phyloP scores from a whole-genome alignment of 1,140 invertebrate genomes.

The Drosophila nigrodunni region DNA sequence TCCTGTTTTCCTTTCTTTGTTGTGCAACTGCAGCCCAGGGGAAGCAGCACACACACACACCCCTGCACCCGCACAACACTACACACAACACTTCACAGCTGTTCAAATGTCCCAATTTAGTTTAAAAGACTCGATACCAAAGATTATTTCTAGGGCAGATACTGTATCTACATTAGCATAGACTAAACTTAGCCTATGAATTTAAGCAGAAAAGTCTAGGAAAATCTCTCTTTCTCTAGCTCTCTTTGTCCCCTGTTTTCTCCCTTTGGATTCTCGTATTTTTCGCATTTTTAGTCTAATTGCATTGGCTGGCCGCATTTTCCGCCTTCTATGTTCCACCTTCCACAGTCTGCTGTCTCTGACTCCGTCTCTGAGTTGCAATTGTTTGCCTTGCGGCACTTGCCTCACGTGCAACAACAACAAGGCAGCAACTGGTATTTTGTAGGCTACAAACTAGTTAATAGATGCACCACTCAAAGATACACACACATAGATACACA shows the following conservation, averaged over 20 bases:
- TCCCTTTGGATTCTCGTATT: conserved; percentile 21
- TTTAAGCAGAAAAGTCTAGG: too few relatives aligned
- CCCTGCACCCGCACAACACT: conserved; percentile 36
- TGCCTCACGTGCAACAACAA: conserved; percentile 42
- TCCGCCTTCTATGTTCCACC: conserved; percentile 27
- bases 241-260: not conserved
- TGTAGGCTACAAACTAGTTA: conserved; percentile 59
- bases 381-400: conserved; percentile 57
- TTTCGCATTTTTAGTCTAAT: conserved; percentile 82
- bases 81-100: conserved; percentile 44
- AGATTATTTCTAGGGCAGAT: not conserved
- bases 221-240: not conserved
- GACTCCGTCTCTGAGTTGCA: conserved; percentile 12
- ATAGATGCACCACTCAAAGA: conserved; percentile 58
- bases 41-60: conserved; percentile 18
- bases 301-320: conserved; percentile 76
- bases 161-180: too few relatives aligned
- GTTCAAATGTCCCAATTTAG: conserved; percentile 62
- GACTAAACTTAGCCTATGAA: too few relatives aligned
- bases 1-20: conserved; percentile 56
- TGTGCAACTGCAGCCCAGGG: conserved; percentile 22
- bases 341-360: conserved; percentile 37
- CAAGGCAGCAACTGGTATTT: conserved; percentile 70
- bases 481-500: conserved; percentile 39
- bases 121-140: not conserved